Conservation (phyloP, 2,888 invertebrate genomes). For the Leptinotarsa juncta region DNA sequence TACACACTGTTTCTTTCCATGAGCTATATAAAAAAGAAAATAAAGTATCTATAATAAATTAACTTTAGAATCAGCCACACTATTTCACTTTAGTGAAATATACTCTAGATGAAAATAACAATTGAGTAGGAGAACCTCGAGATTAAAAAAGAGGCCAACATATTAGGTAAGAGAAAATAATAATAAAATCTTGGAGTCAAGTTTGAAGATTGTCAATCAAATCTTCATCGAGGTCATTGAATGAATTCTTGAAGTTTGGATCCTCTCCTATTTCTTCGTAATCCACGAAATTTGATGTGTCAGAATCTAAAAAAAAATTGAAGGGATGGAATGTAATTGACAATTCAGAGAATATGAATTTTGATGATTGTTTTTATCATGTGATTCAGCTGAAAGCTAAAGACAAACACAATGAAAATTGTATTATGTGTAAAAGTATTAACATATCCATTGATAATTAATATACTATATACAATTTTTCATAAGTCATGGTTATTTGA, state of each 20-base stretch:
- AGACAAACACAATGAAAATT: no score
- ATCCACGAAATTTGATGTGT: slow-evolving; percentile 39
- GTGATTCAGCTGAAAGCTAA: background rate
- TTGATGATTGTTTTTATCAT: slow-evolving; percentile 1
- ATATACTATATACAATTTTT: no score
- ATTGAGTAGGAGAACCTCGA: background rate
- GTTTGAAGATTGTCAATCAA: slow-evolving; percentile 25
- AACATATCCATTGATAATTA: no score
- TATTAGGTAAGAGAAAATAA: background rate
- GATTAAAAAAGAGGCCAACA: slow-evolving; percentile 8
- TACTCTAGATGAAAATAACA: background rate
- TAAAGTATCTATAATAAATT: no score
- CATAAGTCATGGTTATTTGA: no score
- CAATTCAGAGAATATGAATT: background rate
- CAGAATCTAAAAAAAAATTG: slow-evolving; percentile 40
- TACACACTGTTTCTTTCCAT: no score
- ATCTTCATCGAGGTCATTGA: slow-evolving; percentile 17
- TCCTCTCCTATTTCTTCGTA: slow-evolving; percentile 34
- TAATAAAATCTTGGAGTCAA: slow-evolving; percentile 12
- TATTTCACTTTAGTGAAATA: background rate
- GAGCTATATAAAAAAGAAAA: no score
- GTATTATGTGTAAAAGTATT: no score
- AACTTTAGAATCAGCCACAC: no score
- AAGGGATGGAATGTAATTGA: background rate
- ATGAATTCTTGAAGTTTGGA: slow-evolving; percentile 11